Evolutionary conservation across 2,888 invertebrate species (phyloP).

Genomic region (Elegia similella): DNA sequence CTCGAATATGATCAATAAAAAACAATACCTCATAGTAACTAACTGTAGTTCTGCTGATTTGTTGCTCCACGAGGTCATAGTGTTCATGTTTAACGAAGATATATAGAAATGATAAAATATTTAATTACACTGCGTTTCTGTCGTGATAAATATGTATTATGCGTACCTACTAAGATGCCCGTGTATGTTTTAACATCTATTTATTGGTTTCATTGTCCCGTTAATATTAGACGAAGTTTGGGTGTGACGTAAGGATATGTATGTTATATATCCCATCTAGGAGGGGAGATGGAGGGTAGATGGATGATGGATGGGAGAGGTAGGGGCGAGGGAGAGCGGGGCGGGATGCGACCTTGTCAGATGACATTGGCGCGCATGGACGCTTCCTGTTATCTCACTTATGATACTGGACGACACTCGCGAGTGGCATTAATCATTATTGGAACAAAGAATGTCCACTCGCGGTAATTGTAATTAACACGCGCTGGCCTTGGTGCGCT

Average conservation of each 20-base stretch:
- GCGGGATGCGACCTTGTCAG: conserved; percentile 54
- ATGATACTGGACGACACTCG: conserved; percentile 68
- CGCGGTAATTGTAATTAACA: conserved; percentile 79
- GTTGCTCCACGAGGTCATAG: conserved; percentile 64
- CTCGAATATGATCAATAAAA: conserved; percentile 40
- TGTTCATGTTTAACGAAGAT: conserved; percentile 46
- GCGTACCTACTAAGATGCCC: background rate
- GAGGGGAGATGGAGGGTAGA: conserved; percentile 19
- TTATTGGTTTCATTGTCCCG: background rate
- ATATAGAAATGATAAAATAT: conserved; percentile 20
- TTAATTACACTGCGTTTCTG: background rate
- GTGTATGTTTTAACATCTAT: background rate
- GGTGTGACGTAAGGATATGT: background rate
- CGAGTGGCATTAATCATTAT: conserved; percentile 76
- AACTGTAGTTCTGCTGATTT: conserved; percentile 71
- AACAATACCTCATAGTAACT: conserved; percentile 54
- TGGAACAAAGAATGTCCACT: conserved; percentile 81
- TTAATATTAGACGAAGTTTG: background rate
- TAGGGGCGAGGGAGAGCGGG: conserved; percentile 23
- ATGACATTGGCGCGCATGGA: conserved; percentile 72
- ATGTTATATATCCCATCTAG: conserved; percentile 3
- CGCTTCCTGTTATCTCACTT: conserved; percentile 79
- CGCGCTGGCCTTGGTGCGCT: conserved; percentile 59
- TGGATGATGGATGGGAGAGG: conserved; percentile 27
- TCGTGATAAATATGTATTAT: background rate